Conservation (phyloP, 2,797 vertebrate genomes). For the Paedocypris micromegethes region DNA sequence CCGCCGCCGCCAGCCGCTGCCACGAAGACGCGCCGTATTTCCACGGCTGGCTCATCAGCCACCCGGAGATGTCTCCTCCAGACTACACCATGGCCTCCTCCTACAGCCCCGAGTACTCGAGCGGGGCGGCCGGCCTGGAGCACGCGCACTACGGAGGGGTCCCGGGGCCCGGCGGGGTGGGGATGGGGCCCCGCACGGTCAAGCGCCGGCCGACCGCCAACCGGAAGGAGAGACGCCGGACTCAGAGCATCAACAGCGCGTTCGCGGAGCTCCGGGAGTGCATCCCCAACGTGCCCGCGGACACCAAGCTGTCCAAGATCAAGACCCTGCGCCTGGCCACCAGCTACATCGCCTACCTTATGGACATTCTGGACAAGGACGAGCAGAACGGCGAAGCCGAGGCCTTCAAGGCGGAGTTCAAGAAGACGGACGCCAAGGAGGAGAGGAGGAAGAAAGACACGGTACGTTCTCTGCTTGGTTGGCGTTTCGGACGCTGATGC, state of each 20-base stretch:
- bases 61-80: constrained; percentile 92
- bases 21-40: constrained; percentile 93
- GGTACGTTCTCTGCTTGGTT: constrained; percentile 65
- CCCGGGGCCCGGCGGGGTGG: constrained; percentile 60
- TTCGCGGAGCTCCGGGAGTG: constrained; percentile 95
- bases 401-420: constrained; percentile 97
- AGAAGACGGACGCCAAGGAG: constrained; percentile 91
- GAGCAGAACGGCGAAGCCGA: constrained; percentile 91
- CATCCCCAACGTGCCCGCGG: constrained; percentile 95
- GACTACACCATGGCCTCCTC: constrained; percentile 85
- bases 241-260: constrained; percentile 98
- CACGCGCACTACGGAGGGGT: constrained; percentile 81
- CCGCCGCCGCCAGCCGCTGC: constrained; percentile 83
- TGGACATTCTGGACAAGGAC: constrained; percentile 98
- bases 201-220: constrained; percentile 94
- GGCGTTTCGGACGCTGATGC: no score
- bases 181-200: constrained; percentile 75
- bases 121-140: constrained; percentile 60
- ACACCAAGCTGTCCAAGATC: constrained; percentile 97
- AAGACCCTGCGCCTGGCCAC: constrained; percentile 93
- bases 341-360: constrained; percentile 98
- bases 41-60: constrained; percentile 95
- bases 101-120: constrained; percentile 84
- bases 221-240: constrained; percentile 94
- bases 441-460: constrained; percentile 91